Evolutionary conservation across 2,113 vertebrate species (phyloP).

Genomic region (Chunga burmeisteri): DNA sequence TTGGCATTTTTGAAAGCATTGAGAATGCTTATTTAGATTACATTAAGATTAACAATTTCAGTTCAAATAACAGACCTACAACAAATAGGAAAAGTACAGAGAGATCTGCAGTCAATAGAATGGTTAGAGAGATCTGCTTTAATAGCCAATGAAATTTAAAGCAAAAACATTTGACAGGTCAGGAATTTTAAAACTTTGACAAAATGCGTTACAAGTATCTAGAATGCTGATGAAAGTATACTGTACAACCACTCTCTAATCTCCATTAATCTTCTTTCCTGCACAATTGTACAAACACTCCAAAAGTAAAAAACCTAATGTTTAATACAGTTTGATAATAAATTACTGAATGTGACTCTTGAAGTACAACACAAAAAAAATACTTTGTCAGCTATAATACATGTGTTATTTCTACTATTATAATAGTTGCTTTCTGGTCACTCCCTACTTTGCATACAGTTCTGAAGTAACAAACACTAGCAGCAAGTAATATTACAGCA

Average conservation of each 20-base stretch:
- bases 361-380: background rate
- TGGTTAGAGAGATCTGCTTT: background rate
- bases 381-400: background rate
- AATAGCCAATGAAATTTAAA: background rate
- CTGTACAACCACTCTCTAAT: background rate
- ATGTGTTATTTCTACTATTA: background rate
- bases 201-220: background rate
- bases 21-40: background rate
- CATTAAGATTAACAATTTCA: background rate
- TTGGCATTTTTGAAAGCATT: background rate
- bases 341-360: background rate
- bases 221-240: background rate
- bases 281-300: background rate
- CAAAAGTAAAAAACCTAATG: background rate
- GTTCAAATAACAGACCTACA: background rate
- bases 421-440: background rate
- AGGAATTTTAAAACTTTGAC: background rate
- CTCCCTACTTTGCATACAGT: background rate
- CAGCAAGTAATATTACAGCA: background rate
- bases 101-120: background rate
- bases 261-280: background rate
- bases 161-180: background rate
- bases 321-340: constrained; percentile 9
- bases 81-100: background rate
- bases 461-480: background rate